Conservation (phyloP, 1,140 invertebrate genomes). For the Nomia melanderi region DNA sequence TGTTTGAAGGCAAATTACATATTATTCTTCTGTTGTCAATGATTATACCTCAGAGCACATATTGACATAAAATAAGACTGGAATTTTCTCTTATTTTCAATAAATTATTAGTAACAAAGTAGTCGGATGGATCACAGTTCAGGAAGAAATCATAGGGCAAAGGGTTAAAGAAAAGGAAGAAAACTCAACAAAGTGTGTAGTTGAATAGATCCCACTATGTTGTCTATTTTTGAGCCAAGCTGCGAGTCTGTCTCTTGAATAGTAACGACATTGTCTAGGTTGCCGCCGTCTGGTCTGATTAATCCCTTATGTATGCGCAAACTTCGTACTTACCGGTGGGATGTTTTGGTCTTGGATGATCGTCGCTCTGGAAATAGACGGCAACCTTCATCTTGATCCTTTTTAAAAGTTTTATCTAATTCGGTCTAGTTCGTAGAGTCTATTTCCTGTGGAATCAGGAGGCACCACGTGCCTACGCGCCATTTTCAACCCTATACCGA, state of each 20-base stretch:
- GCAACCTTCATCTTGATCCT: constrained; percentile 51
- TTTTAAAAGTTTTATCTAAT: constrained; percentile 59
- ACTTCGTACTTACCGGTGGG: constrained; percentile 33
- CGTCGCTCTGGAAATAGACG: constrained; percentile 50
- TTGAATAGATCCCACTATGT: no score
- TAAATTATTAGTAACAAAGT: no score
- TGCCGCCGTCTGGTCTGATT: constrained; percentile 13
- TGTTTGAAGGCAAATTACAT: no score
- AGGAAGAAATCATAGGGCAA: no score
- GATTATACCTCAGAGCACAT: no score
- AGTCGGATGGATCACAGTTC: no score
- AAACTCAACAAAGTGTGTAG: no score
- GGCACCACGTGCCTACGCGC: constrained; percentile 26
- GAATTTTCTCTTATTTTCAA: no score
- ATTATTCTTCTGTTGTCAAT: no score
- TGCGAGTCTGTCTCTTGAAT: not conserved
- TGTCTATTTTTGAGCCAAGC: no score
- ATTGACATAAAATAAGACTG: no score
- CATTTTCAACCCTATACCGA: constrained; percentile 38
- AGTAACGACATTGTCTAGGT: not conserved
- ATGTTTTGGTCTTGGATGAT: constrained; percentile 37
- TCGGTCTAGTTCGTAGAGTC: constrained; percentile 47
- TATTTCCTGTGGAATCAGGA: constrained; percentile 42
- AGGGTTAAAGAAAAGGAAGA: no score
- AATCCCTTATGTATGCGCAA: constrained; percentile 30